Evolutionary conservation across 2,113 vertebrate species (phyloP), one percentile per base, ranked within the genome.

Genomic region (Corvus cornix): DNA sequence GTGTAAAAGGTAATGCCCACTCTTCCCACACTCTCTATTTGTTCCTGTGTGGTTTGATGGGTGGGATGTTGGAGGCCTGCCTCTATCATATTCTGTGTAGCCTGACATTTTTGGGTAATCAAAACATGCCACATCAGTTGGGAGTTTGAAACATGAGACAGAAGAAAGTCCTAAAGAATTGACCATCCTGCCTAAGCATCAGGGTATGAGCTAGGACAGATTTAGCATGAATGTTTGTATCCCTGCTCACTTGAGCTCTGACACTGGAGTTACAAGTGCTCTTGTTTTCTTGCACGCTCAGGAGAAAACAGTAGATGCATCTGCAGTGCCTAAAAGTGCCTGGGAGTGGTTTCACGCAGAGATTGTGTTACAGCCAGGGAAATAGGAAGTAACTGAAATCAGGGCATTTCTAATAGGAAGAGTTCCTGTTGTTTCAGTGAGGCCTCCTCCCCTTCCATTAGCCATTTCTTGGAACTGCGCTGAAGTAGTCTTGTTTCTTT

Each of bases 1-100:
- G 98, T 63, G 93, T 94, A 37, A 58, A 88, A 96, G 98, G 98
- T 98, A 98, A 98, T 93, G 56, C 9, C 63, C 35, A 18, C 12
- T 37, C 31, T 87, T 39, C 2, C 4, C 33, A 46, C 13, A 4
- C 11, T 80, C 23, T 78, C 27, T 17, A 10, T 49, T 82, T 86
- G 6, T 51, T 81, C 31, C 27, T 31, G 7, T 67, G 30, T 67
- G 23, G 20, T 81, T 92, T 73, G 70, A 27, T 52, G 86, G 58
- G 41, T 80, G 52, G 39, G 80, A 76, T 1, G 2, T 63, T 82
- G 64, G 60, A 84, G 33, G 24, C 52, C 37, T 84, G 44, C 24
- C 20, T 73, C 41, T 82, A 7, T 21, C 15, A 30, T 74, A 53
- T 35, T 91, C 35, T 51, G 69, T 17, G 11, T 24, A 76, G 41